phyloP scores from a whole-genome alignment of 2,113 vertebrate species.

The Ophiodon elongatus region DNA sequence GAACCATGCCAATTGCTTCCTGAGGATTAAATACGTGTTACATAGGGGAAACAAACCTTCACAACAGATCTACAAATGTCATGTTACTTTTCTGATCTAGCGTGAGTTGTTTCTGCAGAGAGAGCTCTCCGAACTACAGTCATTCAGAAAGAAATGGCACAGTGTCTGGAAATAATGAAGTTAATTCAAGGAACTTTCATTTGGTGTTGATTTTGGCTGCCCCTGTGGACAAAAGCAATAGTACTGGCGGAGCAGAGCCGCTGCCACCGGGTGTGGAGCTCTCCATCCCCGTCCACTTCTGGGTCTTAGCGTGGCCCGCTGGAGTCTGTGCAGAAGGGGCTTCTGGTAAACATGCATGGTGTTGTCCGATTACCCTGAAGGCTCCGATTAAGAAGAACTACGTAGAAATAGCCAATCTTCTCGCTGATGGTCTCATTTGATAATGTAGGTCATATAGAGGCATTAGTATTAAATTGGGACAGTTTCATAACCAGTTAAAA shows the following conservation, averaged over 20 bases:
- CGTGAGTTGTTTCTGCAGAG: background rate
- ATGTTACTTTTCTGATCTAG: background rate
- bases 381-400: background rate
- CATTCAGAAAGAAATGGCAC: background rate
- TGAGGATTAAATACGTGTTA: conserved; percentile 60
- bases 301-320: too few species aligned
- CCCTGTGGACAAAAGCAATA: background rate
- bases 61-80: background rate
- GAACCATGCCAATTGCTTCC: conserved; percentile 89
- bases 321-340: background rate
- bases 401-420: background rate
- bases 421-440: background rate
- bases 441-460: background rate
- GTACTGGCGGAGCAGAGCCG: background rate
- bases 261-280: background rate
- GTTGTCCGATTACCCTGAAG: background rate
- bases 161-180: background rate
- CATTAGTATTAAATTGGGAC: background rate
- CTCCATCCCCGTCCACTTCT: background rate
- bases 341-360: background rate
- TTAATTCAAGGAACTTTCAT: background rate
- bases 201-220: background rate
- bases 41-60: background rate
- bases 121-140: background rate
- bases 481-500: background rate